These are phyloP conservation scores for Synergus itoensis DNA, from an alignment of 2,888 invertebrate species.

Conservation along the genomic window DNA sequence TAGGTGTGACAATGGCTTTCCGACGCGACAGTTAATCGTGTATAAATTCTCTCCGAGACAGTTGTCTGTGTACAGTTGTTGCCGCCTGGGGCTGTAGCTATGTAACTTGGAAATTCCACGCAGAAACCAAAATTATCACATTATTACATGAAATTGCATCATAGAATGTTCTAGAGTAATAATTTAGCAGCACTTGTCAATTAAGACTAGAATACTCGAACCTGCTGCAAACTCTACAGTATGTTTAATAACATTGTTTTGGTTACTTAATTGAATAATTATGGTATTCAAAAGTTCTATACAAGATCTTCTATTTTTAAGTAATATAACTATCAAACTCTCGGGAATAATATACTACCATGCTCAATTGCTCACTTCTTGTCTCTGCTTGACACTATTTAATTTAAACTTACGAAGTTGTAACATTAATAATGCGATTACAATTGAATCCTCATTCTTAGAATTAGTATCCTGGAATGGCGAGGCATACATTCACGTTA, in stretches of 20 bases:
- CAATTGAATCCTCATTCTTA: not conserved
- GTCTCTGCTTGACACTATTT: not conserved
- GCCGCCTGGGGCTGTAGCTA: not conserved
- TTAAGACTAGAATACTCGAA: not conserved
- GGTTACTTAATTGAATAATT: not conserved
- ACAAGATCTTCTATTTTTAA: not conserved
- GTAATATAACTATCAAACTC: not conserved
- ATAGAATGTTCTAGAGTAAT: conserved; percentile 7
- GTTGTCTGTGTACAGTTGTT: conserved; percentile 13
- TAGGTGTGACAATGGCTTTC: not conserved
- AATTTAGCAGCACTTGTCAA: conserved; percentile 29
- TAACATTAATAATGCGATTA: not conserved
- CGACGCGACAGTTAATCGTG: conserved; percentile 27
- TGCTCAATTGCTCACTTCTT: no score
- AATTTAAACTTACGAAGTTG: not conserved
- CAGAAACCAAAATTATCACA: conserved; percentile 37
- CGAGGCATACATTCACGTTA: conserved; percentile 22
- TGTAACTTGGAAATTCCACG: conserved; percentile 26
- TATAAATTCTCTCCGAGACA: conserved; percentile 36
- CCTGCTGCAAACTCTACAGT: not conserved
- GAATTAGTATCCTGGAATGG: not conserved
- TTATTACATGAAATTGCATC: conserved; percentile 32
- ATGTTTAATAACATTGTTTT: not conserved
- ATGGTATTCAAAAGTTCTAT: not conserved
- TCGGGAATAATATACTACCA: no score